Evolutionary conservation across 2,797 vertebrate species (phyloP).

Genomic region (Dryobates pubescens): DNA sequence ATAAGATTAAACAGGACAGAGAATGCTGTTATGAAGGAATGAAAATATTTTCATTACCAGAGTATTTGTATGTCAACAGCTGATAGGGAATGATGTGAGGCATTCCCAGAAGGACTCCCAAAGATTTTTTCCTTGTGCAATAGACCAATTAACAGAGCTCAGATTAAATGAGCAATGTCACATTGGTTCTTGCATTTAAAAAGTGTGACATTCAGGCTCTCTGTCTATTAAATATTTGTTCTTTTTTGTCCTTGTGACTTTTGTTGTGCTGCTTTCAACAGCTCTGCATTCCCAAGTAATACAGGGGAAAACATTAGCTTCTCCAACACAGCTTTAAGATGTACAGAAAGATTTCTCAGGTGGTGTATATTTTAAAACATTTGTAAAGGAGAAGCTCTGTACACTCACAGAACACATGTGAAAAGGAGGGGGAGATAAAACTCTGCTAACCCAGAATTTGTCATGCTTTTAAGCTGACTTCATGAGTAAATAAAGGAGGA

Average conservation of each 20-base stretch:
- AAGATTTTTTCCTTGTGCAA: conserved; percentile 46
- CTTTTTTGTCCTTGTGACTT: conserved; percentile 14
- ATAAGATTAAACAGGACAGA: conserved; percentile 79
- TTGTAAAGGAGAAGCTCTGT: neutral
- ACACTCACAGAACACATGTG: neutral
- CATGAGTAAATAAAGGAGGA: conserved; percentile 22
- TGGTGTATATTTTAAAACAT: neutral
- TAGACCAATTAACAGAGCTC: conserved; percentile 56
- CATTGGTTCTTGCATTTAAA: conserved; percentile 13
- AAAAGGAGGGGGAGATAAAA: neutral
- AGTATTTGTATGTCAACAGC: conserved; percentile 91
- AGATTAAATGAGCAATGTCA: conserved; percentile 63
- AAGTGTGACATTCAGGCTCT: conserved; percentile 28
- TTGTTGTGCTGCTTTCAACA: neutral
- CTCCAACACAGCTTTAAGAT: neutral
- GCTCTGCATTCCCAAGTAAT: neutral
- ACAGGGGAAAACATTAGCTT: neutral
- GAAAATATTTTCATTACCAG: conserved; percentile 92
- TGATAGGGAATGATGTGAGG: conserved; percentile 82
- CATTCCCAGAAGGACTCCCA: conserved; percentile 83
- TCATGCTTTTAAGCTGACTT: conserved; percentile 35
- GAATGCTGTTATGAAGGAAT: conserved; percentile 84
- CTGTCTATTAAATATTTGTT: conserved; percentile 32
- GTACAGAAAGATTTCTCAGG: neutral
- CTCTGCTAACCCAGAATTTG: neutral